Conservation (phyloP, 1,140 invertebrate species). For the Pseudomyrmex concolor region DNA sequence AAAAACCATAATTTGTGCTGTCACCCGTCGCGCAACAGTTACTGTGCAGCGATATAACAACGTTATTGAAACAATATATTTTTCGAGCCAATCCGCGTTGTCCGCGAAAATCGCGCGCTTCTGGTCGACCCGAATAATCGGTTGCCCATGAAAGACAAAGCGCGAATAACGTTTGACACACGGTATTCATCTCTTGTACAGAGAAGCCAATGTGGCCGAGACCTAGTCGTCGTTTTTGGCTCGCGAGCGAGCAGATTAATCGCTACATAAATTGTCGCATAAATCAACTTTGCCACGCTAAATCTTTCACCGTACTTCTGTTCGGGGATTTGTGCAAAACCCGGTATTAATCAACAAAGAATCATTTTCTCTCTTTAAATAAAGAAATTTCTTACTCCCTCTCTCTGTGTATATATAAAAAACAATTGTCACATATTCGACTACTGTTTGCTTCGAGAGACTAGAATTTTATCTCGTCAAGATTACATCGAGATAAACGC, state of each 20-base stretch:
- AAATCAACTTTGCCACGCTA: constrained; percentile 33
- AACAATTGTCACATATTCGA: too few species aligned
- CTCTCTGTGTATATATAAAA: too few species aligned
- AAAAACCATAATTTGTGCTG: constrained; percentile 50
- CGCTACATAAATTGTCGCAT: constrained; percentile 39
- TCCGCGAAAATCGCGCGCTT: constrained; percentile 30
- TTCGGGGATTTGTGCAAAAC: neutral
- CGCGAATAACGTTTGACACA: constrained; percentile 41
- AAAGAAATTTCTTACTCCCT: too few species aligned
- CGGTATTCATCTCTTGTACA: constrained; percentile 49
- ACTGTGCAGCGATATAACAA: constrained; percentile 12
- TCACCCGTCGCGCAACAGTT: constrained; percentile 38
- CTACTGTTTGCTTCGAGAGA: too few species aligned
- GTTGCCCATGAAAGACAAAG: constrained; percentile 54
- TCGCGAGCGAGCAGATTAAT: constrained; percentile 23
- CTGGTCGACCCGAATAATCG: constrained; percentile 51
- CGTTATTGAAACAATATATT: constrained; percentile 58
- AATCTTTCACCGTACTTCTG: neutral
- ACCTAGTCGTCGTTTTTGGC: constrained; percentile 18
- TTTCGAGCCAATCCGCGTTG: constrained; percentile 42
- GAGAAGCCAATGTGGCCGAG: constrained; percentile 21
- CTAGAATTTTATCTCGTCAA: too few species aligned
- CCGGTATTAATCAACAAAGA: neutral
- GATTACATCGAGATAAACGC: too few species aligned
- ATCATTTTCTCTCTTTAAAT: neutral